Percentiles rank a stretch among this genome's conserved stretches.
phyloP scores from a whole-genome alignment of 1,140 invertebrate species.

The Drosophila arawakana region DNA sequence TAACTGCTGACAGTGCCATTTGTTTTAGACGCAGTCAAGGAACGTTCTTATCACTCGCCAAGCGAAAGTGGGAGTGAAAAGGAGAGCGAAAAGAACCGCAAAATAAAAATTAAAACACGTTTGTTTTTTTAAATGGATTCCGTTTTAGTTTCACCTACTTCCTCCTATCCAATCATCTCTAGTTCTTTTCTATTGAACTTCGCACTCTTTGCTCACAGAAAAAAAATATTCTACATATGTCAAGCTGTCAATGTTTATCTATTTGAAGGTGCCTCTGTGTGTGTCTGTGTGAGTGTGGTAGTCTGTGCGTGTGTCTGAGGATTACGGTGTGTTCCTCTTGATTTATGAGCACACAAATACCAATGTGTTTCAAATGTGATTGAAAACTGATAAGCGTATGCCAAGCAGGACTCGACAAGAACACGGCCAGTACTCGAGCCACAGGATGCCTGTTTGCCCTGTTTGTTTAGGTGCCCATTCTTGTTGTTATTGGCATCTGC shows the following conservation, averaged over 20 bases:
- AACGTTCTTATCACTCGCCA: slow-evolving; percentile 47
- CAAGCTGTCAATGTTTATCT: slow-evolving; percentile 81
- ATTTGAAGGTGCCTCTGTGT: slow-evolving; percentile 62
- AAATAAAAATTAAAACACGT: slow-evolving; percentile 74
- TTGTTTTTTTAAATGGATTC: slow-evolving; percentile 5
- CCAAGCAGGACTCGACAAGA: slow-evolving; percentile 21
- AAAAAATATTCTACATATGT: slow-evolving; percentile 71
- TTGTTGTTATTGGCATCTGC: slow-evolving; percentile 26
- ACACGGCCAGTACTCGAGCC: slow-evolving; percentile 26
- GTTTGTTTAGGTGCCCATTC: slow-evolving; percentile 26
- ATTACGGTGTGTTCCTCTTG: slow-evolving; percentile 70
- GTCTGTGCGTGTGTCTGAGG: slow-evolving; percentile 38
- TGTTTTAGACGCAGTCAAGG: slow-evolving; percentile 22
- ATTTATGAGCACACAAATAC: slow-evolving; percentile 75
- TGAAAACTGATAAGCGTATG: slow-evolving; percentile 77
- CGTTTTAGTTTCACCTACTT: background rate
- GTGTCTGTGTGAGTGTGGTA: slow-evolving; percentile 7
- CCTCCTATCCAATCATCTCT: background rate
- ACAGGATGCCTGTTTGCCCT: slow-evolving; percentile 32
- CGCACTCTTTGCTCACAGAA: slow-evolving; percentile 15
- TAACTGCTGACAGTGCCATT: slow-evolving; percentile 32
- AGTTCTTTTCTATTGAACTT: background rate
- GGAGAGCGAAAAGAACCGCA: slow-evolving; percentile 32
- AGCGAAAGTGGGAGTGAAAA: background rate
- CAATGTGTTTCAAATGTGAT: slow-evolving; percentile 75